Conservation (phyloP, 2,113 vertebrate genomes). For the Patagioenas fasciata region DNA sequence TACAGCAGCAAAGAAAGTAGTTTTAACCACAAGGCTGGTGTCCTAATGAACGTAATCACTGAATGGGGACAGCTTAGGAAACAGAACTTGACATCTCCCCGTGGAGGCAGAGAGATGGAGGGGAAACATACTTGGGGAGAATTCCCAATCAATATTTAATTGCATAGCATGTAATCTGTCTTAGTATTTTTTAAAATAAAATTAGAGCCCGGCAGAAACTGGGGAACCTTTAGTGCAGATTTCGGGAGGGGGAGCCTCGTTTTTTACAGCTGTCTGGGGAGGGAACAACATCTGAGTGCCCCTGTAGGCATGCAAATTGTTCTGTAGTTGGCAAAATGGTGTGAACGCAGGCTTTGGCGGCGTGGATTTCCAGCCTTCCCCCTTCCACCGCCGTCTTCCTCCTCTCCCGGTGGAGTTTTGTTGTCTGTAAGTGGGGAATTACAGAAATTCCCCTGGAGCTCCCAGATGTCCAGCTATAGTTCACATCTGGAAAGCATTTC, state of each 20-base stretch:
- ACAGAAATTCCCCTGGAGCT: background rate
- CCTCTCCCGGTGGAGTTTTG: background rate
- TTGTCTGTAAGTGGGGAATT: background rate
- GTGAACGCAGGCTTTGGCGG: background rate
- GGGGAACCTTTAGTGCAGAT: slow-evolving; percentile 20
- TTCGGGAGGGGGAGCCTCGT: background rate
- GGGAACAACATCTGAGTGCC: background rate
- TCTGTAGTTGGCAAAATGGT: background rate
- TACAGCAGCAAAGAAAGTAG: slow-evolving; percentile 76
- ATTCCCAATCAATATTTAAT: slow-evolving; percentile 83
- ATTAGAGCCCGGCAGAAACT: background rate
- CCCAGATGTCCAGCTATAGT: background rate
- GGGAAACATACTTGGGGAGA: slow-evolving; percentile 67
- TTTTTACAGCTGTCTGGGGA: background rate
- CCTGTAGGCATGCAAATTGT: background rate
- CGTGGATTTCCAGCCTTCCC: background rate
- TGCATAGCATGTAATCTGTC: slow-evolving; percentile 62
- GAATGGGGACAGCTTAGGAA: slow-evolving; percentile 80
- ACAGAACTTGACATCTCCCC: slow-evolving; percentile 70
- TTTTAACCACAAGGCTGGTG: slow-evolving; percentile 78
- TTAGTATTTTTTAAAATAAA: slow-evolving; percentile 37
- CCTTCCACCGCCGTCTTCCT: background rate
- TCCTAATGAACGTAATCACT: slow-evolving; percentile 83
- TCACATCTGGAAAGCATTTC: background rate
- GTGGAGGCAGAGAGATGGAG: slow-evolving; percentile 63